phyloP scores from a whole-genome alignment of 2,113 vertebrate genomes.

The Platycercus adscitus region DNA sequence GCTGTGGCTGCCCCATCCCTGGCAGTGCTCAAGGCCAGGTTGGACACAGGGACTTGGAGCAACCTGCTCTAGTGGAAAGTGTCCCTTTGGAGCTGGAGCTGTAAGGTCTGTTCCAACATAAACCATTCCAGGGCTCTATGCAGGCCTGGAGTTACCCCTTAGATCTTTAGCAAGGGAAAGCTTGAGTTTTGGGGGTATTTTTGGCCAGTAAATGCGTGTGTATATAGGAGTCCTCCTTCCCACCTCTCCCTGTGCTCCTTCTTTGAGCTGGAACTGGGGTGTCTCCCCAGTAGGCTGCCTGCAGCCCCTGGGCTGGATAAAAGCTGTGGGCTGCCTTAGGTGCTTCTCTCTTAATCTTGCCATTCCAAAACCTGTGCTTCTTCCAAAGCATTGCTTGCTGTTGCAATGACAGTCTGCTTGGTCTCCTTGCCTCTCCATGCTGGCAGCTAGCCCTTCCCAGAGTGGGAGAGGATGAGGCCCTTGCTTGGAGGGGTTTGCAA shows the following conservation, averaged over 20 bases:
- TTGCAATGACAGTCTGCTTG: not conserved
- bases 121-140: not conserved
- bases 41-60: not conserved
- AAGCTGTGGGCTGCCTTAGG: not conserved
- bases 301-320: not conserved
- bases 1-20: too few relatives aligned
- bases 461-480: not conserved
- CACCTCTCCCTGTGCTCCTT: not conserved
- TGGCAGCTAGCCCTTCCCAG: not conserved
- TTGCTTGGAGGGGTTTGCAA: constrained; percentile 19
- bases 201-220: not conserved
- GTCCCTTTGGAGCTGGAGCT: not conserved
- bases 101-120: not conserved
- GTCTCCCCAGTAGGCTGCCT: rapidly evolving
- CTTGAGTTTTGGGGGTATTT: not conserved
- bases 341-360: not conserved
- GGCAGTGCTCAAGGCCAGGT: not conserved
- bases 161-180: not conserved
- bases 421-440: not conserved
- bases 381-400: rapidly evolving
- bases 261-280: not conserved
- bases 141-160: not conserved
- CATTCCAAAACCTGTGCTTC: not conserved
- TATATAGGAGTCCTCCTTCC: not conserved
- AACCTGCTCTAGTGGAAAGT: not conserved